Evolutionary conservation across 2,113 vertebrate genomes (phyloP).

Genomic region (Salvelinus fontinalis): DNA sequence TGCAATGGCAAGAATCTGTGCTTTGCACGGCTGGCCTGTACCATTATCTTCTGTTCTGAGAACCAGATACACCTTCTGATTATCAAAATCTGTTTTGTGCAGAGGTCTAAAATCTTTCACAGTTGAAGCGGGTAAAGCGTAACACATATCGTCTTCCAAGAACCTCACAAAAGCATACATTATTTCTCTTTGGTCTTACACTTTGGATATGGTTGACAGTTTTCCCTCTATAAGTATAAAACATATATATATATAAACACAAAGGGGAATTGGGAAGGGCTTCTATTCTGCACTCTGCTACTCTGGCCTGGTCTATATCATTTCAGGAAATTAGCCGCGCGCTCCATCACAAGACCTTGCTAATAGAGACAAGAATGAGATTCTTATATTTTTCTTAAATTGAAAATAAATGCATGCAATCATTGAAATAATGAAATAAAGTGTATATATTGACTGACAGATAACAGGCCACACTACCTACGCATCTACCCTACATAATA

Average conservation of each 20-base stretch:
- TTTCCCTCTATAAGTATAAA: constrained; percentile 77
- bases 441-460: too few relatives aligned
- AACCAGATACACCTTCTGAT: constrained; percentile 90
- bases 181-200: constrained; percentile 76
- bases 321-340: constrained; percentile 25
- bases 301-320: constrained; percentile 75
- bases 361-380: constrained; percentile 20
- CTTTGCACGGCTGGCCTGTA: constrained; percentile 86
- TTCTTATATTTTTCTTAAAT: neutral
- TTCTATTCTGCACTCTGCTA: constrained; percentile 81
- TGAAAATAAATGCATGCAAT: neutral
- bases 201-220: constrained; percentile 78
- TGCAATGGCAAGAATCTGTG: constrained; percentile 96
- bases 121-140: constrained; percentile 86
- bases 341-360: constrained; percentile 4
- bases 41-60: constrained; percentile 81
- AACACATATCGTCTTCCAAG: constrained; percentile 95
- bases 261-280: constrained; percentile 61
- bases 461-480: too few relatives aligned
- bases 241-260: constrained; percentile 72
- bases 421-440: too few relatives aligned
- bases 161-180: constrained; percentile 97
- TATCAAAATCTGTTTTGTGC: constrained; percentile 90
- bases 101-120: constrained; percentile 90
- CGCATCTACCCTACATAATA: too few relatives aligned